These are phyloP conservation scores for Sicus ferrugineus DNA, from an alignment of 2,888 invertebrate species.

Conservation along the genomic window DNA sequence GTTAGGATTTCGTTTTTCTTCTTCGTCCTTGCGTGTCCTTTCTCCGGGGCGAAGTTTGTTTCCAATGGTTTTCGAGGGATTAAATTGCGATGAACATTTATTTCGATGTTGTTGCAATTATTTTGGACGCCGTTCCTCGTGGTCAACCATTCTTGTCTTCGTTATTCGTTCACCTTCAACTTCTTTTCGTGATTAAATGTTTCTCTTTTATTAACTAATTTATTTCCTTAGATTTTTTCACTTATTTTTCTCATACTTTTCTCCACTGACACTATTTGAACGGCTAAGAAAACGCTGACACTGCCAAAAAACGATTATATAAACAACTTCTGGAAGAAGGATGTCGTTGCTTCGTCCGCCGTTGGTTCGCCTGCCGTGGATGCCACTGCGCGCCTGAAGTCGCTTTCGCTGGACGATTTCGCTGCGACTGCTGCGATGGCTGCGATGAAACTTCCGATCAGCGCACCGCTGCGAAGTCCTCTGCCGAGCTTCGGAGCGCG, in stretches of 20 bases:
- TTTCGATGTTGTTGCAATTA: too few relatives aligned
- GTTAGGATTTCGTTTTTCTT: too few relatives aligned
- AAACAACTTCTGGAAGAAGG: background rate
- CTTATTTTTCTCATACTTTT: background rate
- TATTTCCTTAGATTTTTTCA: constrained; percentile 5
- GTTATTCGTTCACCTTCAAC: too few relatives aligned
- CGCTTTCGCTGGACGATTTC: constrained; percentile 55
- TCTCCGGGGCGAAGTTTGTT: too few relatives aligned
- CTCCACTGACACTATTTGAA: background rate
- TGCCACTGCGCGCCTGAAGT: constrained; percentile 39
- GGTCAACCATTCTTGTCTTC: too few relatives aligned
- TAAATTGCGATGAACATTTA: too few relatives aligned
- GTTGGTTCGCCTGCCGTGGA: background rate
- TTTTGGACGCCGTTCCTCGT: too few relatives aligned
- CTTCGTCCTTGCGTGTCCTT: too few relatives aligned
- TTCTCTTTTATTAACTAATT: constrained; percentile 13
- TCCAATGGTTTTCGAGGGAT: too few relatives aligned
- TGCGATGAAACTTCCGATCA: constrained; percentile 58
- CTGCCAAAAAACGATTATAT: constrained; percentile 1
- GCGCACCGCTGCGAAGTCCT: constrained; percentile 42
- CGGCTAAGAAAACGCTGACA: background rate
- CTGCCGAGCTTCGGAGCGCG: constrained; percentile 1
- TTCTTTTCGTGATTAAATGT: background rate
- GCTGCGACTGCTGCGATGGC: constrained; percentile 57
- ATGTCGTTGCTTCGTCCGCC: background rate